phyloP scores from a whole-genome alignment of 2,888 invertebrate species.

The Ceraclea dissimilis region DNA sequence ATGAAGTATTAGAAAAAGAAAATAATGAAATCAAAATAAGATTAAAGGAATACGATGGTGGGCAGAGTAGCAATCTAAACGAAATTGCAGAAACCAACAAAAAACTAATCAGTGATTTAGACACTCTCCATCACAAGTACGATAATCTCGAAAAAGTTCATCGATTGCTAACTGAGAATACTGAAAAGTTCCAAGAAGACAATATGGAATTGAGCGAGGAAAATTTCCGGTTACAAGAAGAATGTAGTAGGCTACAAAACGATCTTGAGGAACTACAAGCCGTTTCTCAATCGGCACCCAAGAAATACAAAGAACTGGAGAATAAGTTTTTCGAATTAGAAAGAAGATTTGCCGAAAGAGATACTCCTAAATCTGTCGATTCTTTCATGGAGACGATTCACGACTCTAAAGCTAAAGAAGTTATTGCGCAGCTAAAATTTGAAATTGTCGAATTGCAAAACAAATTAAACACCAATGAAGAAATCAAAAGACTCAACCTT shows the following conservation, averaged over 20 bases:
- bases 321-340: conserved; percentile 22
- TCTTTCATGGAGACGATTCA: conserved; percentile 3
- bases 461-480: conserved; percentile 30
- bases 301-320: conserved; percentile 21
- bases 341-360: conserved; percentile 14
- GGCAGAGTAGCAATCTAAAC: conserved; percentile 25
- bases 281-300: conserved; percentile 31
- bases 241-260: conserved; percentile 43
- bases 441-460: conserved; percentile 42
- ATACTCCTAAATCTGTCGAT: conserved; percentile 6
- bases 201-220: conserved; percentile 48
- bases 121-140: conserved; percentile 43
- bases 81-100: conserved; percentile 42
- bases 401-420: conserved; percentile 26
- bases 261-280: conserved; percentile 37
- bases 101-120: conserved; percentile 39
- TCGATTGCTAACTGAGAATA: conserved; percentile 40
- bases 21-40: conserved; percentile 10
- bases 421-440: conserved; percentile 44
- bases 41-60: conserved; percentile 7
- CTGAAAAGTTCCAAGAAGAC: conserved; percentile 47
- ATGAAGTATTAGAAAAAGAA: conserved; percentile 29
- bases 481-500: conserved; percentile 23
- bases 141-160: conserved; percentile 44
- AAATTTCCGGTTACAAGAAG: conserved; percentile 44